Conservation (phyloP, 2,888 invertebrate species). For the Cerastis rubricosa region DNA sequence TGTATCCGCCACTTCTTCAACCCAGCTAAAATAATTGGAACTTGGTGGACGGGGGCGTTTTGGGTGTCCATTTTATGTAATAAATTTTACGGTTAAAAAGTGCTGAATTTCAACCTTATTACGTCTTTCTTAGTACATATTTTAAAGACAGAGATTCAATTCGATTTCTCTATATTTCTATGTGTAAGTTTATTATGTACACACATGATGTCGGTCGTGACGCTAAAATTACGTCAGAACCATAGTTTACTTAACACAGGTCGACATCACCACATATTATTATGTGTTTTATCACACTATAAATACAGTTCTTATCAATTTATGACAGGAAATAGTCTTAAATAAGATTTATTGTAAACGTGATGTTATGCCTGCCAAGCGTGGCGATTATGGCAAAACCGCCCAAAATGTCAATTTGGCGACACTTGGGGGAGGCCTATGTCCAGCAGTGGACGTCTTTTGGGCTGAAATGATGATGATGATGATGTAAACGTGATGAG, state of each 20-base stretch:
- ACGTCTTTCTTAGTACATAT: not conserved
- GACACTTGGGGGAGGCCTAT: too few relatives aligned
- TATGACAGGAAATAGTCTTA: not conserved
- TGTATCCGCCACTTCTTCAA: not conserved
- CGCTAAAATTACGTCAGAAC: slow-evolving; percentile 16
- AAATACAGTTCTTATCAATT: not conserved
- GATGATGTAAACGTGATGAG: too few relatives aligned
- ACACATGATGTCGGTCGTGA: not conserved
- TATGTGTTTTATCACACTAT: not conserved
- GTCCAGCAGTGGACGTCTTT: too few relatives aligned
- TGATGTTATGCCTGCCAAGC: too few relatives aligned
- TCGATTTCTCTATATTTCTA: not conserved
- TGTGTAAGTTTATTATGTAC: slow-evolving; percentile 11
- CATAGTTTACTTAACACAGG: not conserved
- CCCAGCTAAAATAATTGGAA: not conserved
- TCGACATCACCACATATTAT: slow-evolving; percentile 3
- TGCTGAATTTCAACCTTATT: not conserved
- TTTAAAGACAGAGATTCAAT: not conserved
- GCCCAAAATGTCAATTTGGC: too few relatives aligned
- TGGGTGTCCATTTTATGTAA: not conserved
- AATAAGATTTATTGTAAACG: not conserved
- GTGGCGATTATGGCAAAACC: too few relatives aligned
- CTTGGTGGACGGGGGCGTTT: not conserved
- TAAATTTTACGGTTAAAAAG: not conserved
- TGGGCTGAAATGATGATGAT: too few relatives aligned